These are phyloP conservation scores for Ormyrus nitidulus DNA, from an alignment of 2,888 invertebrate species.

Conservation along the genomic window DNA sequence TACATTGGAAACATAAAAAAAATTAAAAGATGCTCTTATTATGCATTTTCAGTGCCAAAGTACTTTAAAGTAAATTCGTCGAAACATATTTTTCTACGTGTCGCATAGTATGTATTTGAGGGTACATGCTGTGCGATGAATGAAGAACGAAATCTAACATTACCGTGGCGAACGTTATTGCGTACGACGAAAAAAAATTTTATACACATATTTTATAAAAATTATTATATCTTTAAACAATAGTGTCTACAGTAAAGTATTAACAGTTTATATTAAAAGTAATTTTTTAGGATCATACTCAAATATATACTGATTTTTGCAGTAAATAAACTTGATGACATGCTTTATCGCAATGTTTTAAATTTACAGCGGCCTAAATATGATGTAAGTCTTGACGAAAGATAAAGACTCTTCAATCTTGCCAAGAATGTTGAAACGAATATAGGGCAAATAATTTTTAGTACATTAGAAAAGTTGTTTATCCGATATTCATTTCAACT, in stretches of 20 bases:
- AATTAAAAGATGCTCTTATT: constrained; percentile 21
- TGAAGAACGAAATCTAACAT: constrained; percentile 41
- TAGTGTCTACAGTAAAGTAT: constrained; percentile 31
- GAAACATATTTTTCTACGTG: constrained; percentile 54
- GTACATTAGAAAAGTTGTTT: not conserved
- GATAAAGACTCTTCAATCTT: constrained; percentile 11
- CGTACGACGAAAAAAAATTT: constrained; percentile 45
- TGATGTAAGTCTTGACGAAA: constrained; percentile 26
- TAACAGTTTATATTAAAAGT: constrained; percentile 14
- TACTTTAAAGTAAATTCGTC: constrained; percentile 52
- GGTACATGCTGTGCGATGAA: constrained; percentile 12
- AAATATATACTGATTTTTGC: too few relatives aligned
- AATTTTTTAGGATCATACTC: constrained; percentile 22
- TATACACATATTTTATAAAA: constrained; percentile 49
- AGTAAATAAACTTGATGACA: too few relatives aligned
- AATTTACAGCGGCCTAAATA: constrained; percentile 30
- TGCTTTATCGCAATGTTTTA: not conserved
- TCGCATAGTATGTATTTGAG: constrained; percentile 14
- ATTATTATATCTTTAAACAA: constrained; percentile 30
- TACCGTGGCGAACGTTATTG: constrained; percentile 44
- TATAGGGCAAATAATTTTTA: constrained; percentile 3
- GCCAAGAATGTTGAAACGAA: constrained; percentile 6
- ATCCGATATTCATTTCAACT: constrained; percentile 19
- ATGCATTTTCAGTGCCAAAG: constrained; percentile 56
- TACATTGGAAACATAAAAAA: not conserved